phyloP scores from a whole-genome alignment of 2,113 vertebrate genomes.

The Alouatta palliata region DNA sequence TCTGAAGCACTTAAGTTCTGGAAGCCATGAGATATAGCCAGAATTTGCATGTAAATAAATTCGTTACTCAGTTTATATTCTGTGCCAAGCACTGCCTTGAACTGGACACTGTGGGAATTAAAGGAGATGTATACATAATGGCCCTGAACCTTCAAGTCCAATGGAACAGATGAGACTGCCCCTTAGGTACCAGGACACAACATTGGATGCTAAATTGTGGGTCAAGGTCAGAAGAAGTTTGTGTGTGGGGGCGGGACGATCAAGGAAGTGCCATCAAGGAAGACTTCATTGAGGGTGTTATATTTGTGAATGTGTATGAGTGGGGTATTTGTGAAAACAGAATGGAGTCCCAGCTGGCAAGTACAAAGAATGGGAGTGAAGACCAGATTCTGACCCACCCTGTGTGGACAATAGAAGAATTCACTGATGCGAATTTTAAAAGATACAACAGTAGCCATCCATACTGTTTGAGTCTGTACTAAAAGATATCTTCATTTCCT shows the following conservation, averaged over 20 bases:
- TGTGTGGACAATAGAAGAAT: background rate
- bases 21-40: background rate
- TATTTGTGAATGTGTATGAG: too few relatives aligned
- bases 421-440: background rate
- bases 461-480: background rate
- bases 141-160: background rate
- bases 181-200: background rate
- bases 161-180: background rate
- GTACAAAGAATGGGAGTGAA: background rate
- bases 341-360: background rate
- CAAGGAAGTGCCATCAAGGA: background rate
- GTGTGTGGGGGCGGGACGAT: too few relatives aligned
- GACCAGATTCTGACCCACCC: background rate
- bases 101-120: background rate
- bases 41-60: background rate
- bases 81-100: background rate
- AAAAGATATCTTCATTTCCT: background rate
- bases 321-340: background rate
- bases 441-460: background rate
- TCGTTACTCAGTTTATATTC: background rate
- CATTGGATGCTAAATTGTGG: background rate
- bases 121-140: background rate
- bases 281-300: background rate
- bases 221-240: background rate
- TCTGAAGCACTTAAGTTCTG: background rate